A percentile compares a stretch with the other conserved stretches of the same genome.
Evolutionary conservation across 2,797 vertebrate genomes (phyloP).

Genomic region (Halcyon badia): DNA sequence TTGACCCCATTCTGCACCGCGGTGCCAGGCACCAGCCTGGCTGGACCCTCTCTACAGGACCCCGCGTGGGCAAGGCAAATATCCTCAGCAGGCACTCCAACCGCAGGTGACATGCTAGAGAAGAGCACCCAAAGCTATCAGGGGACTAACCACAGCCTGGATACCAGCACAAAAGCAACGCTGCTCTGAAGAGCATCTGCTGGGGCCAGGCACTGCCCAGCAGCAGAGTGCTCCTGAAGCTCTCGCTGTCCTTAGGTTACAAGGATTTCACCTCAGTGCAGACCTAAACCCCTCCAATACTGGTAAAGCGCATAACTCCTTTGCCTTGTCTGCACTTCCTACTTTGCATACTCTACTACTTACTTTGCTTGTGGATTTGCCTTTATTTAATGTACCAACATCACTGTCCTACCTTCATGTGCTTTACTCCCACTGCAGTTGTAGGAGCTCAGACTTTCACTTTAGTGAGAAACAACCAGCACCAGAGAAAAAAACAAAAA

Average conservation of each 20-base stretch:
- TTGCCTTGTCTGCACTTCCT: background rate
- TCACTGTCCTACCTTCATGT: background rate
- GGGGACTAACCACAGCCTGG: accelerated
- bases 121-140: background rate
- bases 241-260: background rate
- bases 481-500: background rate
- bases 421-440: background rate
- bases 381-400: background rate
- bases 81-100: accelerated
- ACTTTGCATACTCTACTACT: background rate
- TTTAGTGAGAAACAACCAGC: background rate
- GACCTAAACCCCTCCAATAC: background rate
- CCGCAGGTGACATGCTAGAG: accelerated
- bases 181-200: background rate
- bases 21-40: background rate
- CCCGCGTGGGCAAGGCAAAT: background rate
- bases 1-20: accelerated
- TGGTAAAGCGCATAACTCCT: accelerated
- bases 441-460: background rate
- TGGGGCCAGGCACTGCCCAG: background rate
- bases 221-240: background rate
- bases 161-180: accelerated
- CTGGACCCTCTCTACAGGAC: accelerated
- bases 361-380: background rate
- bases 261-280: background rate